Evolutionary conservation across 2,797 vertebrate species (phyloP).

Genomic region (Pygocentrus nattereri): DNA sequence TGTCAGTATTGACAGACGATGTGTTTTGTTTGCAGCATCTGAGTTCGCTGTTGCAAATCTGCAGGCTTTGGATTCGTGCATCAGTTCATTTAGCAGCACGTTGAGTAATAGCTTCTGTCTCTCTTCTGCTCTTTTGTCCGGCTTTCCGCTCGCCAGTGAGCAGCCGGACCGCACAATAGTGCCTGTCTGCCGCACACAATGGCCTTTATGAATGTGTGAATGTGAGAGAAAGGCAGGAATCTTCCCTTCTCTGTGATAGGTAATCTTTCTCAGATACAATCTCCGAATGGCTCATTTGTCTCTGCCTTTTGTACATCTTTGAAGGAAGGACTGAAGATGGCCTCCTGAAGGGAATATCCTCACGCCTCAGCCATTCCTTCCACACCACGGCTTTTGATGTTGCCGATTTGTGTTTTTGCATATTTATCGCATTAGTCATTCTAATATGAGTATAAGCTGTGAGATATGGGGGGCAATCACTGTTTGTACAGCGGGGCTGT

Average conservation of each 20-base stretch:
- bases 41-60: conserved; percentile 20
- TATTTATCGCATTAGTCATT: not conserved
- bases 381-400: not conserved
- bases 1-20: conserved; percentile 26
- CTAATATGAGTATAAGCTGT: not conserved
- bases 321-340: not conserved
- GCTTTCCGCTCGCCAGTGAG: conserved; percentile 63
- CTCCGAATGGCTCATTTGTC: conserved; percentile 57
- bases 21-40: conserved; percentile 28
- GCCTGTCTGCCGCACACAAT: conserved; percentile 74
- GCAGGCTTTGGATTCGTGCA: conserved; percentile 20
- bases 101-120: conserved; percentile 59
- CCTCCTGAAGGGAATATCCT: not conserved
- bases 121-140: conserved; percentile 64
- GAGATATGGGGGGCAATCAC: not conserved
- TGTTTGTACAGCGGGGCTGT: no score
- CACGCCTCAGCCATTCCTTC: not conserved
- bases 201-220: conserved; percentile 69
- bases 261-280: conserved; percentile 61
- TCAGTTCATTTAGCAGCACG: conserved; percentile 48
- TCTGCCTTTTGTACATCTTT: conserved; percentile 47
- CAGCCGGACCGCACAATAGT: conserved; percentile 70
- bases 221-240: conserved; percentile 53
- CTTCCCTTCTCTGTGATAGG: conserved; percentile 55
- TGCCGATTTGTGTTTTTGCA: not conserved